Conservation (phyloP, 2,797 vertebrate species). For the Chelon auratus region DNA sequence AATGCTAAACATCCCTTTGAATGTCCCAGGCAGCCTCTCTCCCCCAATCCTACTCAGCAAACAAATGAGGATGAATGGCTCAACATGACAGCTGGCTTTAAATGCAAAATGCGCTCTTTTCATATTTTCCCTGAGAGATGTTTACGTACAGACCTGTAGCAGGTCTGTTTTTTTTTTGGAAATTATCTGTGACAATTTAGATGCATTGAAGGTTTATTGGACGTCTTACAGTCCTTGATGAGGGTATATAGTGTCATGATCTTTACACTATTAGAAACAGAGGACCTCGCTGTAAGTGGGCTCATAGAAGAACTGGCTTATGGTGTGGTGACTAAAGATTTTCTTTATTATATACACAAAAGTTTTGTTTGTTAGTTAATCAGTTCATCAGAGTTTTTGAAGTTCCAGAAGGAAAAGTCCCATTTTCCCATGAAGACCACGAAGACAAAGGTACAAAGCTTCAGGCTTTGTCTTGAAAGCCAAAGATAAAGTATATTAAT, state of each 20-base stretch:
- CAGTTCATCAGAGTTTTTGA: not conserved
- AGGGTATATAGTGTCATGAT: not conserved
- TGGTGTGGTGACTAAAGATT: not conserved
- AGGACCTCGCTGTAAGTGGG: not conserved
- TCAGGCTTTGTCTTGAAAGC: too few species aligned
- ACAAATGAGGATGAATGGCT: slow-evolving; percentile 72
- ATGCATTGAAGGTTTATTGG: slow-evolving; percentile 12
- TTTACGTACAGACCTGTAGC: slow-evolving; percentile 37
- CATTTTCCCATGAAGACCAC: not conserved
- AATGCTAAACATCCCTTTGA: slow-evolving; percentile 82
- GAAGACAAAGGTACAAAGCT: too few species aligned
- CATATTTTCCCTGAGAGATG: slow-evolving; percentile 58
- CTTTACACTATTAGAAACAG: not conserved
- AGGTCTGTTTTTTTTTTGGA: slow-evolving; percentile 14
- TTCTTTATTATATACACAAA: not conserved
- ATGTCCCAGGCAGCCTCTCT: slow-evolving; percentile 76
- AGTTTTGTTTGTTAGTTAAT: not conserved
- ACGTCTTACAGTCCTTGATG: not conserved
- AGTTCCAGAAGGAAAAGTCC: not conserved
- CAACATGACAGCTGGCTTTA: slow-evolving; percentile 64
- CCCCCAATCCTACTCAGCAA: slow-evolving; percentile 69
- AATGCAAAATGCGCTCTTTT: slow-evolving; percentile 60
- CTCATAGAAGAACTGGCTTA: not conserved
- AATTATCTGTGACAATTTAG: slow-evolving; percentile 8
- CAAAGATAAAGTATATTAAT: too few species aligned